These are phyloP conservation scores for Lepilemur septentrionalis DNA, from an alignment of 2,797 vertebrate species.

Conservation along the genomic window DNA sequence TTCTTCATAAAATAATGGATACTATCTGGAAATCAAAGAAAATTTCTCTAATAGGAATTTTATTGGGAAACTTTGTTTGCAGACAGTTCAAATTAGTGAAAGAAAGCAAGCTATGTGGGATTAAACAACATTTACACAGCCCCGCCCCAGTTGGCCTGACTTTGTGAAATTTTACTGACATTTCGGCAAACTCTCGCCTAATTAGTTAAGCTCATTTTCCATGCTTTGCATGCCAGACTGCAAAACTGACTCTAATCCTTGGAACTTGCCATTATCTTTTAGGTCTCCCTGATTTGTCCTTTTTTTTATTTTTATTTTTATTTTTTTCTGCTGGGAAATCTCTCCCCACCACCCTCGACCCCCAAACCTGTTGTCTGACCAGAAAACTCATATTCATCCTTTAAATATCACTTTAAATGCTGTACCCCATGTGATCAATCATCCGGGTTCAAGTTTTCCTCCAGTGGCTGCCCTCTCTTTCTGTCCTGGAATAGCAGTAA, in stretches of 20 bases:
- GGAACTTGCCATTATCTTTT: background rate
- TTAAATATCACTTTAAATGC: background rate
- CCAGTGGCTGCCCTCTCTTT: too few species aligned
- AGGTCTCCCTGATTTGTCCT: background rate
- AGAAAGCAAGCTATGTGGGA: background rate
- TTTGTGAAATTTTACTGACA: background rate
- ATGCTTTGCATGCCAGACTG: background rate
- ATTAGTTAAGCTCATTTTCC: background rate
- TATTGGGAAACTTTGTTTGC: background rate
- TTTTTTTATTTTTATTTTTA: background rate
- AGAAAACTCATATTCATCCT: background rate
- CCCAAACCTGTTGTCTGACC: background rate
- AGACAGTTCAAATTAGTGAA: background rate
- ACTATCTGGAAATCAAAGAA: background rate
- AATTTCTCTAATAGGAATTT: background rate
- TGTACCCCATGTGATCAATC: background rate
- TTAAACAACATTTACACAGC: background rate
- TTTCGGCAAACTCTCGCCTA: background rate
- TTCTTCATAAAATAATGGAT: background rate
- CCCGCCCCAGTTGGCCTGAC: background rate
- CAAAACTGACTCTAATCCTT: constrained; percentile 2
- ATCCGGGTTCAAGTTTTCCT: background rate
- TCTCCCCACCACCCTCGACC: background rate
- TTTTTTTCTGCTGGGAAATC: background rate
- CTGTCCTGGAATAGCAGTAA: background rate